Evolutionary conservation across 2,888 invertebrate species (phyloP), one percentile per base, ranked within the genome.

Genomic region (Stenodera caucasica): DNA sequence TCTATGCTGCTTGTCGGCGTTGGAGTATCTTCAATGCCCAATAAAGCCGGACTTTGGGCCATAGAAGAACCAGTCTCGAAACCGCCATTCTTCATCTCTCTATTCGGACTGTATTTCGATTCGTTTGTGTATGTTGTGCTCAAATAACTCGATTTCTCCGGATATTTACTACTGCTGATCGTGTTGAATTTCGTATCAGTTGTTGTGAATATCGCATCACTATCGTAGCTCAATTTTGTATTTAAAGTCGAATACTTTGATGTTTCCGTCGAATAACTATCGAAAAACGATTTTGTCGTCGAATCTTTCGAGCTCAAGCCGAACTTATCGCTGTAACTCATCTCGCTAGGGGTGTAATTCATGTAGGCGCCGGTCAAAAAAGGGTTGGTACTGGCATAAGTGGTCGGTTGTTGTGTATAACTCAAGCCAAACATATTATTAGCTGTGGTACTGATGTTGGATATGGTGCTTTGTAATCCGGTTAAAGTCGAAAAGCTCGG

Each of bases 1-100:
- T 84, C 85, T 63, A 84, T 84, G 70, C 84, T 84, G 71, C 84
- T 84, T 1, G 85, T 84, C 5, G 85, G 85, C 1, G 85, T 85
- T 29, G 84, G 81, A 35, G 84, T 84, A 58, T 85, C 85, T 63
- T 80, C 80, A 18, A 80, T 80, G 35, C 76, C 75, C 60, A 79
- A 61, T 66, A 77, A 69, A 51, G 72, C 71, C 5, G 68, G 60
- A 40, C 64, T 63, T 57, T 76, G 75, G 6, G 70, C 72, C 11
- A 73, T 67, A 55, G 72, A 75, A 2, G 76, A 74, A 65, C 75
- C 76, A 1, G 72, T 71, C 37, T 77, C 77, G 59, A 71, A 75
- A 35, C 65, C 68, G 57, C 71, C 68, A 14, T 60, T 69, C 0
- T 68, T 67, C 52, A 67, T 70, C 23, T 66, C 64, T 40, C 69